Percentiles rank a stretch among this genome's conserved stretches.
Evolutionary conservation across 2,797 vertebrate species (phyloP).

Genomic region (Hydrocynus forskahlii): DNA sequence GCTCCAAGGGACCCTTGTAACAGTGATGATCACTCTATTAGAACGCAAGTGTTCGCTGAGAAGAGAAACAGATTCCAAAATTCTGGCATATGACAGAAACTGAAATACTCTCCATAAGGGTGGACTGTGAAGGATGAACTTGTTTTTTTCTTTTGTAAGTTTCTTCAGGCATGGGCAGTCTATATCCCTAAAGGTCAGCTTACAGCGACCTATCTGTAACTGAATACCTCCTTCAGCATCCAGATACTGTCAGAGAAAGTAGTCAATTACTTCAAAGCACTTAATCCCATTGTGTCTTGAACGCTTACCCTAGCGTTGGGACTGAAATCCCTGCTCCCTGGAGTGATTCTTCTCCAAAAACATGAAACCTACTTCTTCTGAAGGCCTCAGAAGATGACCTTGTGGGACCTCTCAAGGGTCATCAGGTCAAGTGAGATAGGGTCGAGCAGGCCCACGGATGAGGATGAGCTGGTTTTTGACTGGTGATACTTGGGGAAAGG

Average conservation of each 20-base stretch:
- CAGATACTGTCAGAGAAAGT: conserved; percentile 29
- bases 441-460: conserved; percentile 38
- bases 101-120: not conserved
- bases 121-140: not conserved
- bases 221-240: conserved; percentile 44
- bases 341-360: conserved; percentile 34
- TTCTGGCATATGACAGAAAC: not conserved
- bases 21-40: not conserved
- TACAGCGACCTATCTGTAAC: conserved; percentile 15
- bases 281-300: conserved; percentile 52
- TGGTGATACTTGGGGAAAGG: conserved; percentile 11
- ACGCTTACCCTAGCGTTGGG: conserved; percentile 37
- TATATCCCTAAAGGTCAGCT: conserved; percentile 17
- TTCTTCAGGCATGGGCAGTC: not conserved
- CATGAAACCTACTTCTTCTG: conserved; percentile 34
- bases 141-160: not conserved
- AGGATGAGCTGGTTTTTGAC: conserved; percentile 27
- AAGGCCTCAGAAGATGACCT: conserved; percentile 44
- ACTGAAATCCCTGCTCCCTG: conserved; percentile 39
- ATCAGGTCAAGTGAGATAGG: conserved; percentile 48
- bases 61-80: not conserved
- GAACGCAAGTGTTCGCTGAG: not conserved
- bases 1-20: not conserved
- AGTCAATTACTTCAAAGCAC: conserved; percentile 53
- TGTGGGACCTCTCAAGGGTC: conserved; percentile 50